Base-by-base conservation (phyloP, 2,113 vertebrate species). In the Barbus barbus region DNA sequence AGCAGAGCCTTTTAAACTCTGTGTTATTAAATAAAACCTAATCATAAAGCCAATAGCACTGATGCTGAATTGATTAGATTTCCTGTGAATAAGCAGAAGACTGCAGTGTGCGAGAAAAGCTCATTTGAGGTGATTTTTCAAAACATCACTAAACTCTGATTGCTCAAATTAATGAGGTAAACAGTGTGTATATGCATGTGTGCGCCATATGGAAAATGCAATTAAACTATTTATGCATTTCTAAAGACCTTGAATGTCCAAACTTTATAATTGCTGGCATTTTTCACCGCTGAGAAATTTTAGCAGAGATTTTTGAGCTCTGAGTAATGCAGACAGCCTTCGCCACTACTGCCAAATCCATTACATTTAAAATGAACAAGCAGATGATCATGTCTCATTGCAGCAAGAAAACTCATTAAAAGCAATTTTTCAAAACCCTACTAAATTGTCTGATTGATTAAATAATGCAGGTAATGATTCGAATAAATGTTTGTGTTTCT, bases 11-110 rank as follows among this genome's bases (percentile, higher is more conserved):
- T 67, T 33, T 69, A 36, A 58, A 11, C 31, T 60, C 58, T 38
- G 75, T 38, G 53, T 78, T 72, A 83, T 82, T 60, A 82, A 75
- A 63, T 63, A 82, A 69, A 61, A 82, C 41, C 67, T 63, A 41
- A 71, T 63, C 72, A 28, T 81, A 61, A 81, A 60, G 36, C 51
- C 51, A 16, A 60, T 18, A 69, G 36, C 13, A n/a, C 46, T 18
- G 28, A 81, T 72, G 46, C 24, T 51, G 58, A 61, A 80, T 76
- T 79, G 20, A 48, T 69, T 46, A 2, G 38, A 51, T 80, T 61
- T 38, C 7, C 38, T 61, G 38, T 38, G 65, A 53, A 78, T 56
- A 78, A 82, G 46, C 53, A 44, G 61, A 24, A 46, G 33, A 76
- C 76, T 38, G 56, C 71, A 73, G 44, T 18, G 38, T 22, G 36